A percentile compares a stretch with the other conserved stretches of the same genome.
Conservation (phyloP, 2,797 vertebrate species). For the Ctenosaura bakeri region DNA sequence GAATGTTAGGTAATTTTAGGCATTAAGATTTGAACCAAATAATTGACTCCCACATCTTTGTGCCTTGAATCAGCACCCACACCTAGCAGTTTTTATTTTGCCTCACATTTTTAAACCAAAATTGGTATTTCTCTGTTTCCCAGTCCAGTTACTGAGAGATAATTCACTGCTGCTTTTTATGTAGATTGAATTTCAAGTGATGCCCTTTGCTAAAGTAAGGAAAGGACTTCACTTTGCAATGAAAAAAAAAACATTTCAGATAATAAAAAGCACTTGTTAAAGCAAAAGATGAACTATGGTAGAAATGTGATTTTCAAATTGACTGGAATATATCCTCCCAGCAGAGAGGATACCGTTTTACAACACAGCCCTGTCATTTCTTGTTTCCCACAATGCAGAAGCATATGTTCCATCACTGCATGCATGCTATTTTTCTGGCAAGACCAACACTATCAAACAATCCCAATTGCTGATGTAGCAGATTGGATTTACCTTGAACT, state of each 20-base stretch:
- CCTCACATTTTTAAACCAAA: constrained; percentile 66
- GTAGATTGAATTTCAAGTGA: constrained; percentile 69
- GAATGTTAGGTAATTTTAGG: too few relatives aligned
- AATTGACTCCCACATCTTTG: background rate
- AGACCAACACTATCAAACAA: background rate
- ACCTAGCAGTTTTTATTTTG: constrained; percentile 65
- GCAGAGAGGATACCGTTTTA: constrained; percentile 78
- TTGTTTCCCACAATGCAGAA: constrained; percentile 66
- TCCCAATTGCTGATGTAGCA: constrained; percentile 38
- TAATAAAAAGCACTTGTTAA: constrained; percentile 81
- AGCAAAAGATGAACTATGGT: constrained; percentile 75
- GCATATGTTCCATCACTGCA: constrained; percentile 46
- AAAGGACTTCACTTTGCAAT: constrained; percentile 68
- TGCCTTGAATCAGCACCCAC: constrained; percentile 69
- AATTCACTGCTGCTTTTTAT: constrained; percentile 73
- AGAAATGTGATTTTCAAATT: constrained; percentile 81
- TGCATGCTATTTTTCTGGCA: constrained; percentile 50
- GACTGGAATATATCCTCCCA: constrained; percentile 77
- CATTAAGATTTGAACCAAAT: background rate
- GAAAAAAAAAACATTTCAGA: constrained; percentile 59
- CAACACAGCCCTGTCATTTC: constrained; percentile 70
- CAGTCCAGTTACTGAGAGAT: constrained; percentile 69
- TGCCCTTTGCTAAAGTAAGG: constrained; percentile 63
- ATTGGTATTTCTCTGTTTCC: constrained; percentile 12
- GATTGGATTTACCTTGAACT: constrained; percentile 23